phyloP scores from a whole-genome alignment of 2,797 vertebrate species.

The Eremophila alpestris region DNA sequence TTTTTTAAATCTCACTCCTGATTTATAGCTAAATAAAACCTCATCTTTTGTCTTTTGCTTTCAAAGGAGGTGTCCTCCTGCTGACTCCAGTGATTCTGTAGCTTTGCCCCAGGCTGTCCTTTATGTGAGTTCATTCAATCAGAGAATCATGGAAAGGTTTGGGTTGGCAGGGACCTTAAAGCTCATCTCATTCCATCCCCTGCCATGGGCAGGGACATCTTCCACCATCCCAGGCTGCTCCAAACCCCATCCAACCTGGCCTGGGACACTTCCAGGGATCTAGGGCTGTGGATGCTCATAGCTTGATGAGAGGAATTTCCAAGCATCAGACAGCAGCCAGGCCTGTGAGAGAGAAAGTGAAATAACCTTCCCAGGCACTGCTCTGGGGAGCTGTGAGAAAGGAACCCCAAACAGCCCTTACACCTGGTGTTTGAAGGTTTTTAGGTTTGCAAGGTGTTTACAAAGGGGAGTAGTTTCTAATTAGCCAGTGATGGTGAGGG shows the following conservation, averaged over 20 bases:
- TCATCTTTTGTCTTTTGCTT: not conserved
- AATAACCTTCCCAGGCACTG: too few relatives aligned
- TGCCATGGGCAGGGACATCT: not conserved
- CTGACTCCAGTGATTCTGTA: not conserved
- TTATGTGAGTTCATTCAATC: not conserved
- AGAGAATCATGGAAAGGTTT: not conserved
- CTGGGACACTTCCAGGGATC: not conserved
- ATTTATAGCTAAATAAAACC: not conserved
- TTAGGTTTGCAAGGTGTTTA: too few relatives aligned
- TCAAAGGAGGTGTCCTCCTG: not conserved
- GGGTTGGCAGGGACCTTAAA: not conserved
- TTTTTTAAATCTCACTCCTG: not conserved
- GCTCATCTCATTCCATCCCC: accelerated
- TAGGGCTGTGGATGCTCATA: not conserved
- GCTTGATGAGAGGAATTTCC: too few relatives aligned
- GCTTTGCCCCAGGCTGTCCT: not conserved
- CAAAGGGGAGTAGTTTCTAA: too few relatives aligned
- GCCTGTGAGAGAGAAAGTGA: too few relatives aligned
- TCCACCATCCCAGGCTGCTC: accelerated
- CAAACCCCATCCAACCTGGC: accelerated
- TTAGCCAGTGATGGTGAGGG: too few relatives aligned
- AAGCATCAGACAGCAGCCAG: too few relatives aligned
- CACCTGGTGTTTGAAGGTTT: too few relatives aligned
- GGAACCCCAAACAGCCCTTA: too few relatives aligned
- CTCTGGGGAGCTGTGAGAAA: too few relatives aligned